Evolutionary conservation across 2,888 invertebrate genomes (phyloP).

Genomic region (Oligia latruncula): DNA sequence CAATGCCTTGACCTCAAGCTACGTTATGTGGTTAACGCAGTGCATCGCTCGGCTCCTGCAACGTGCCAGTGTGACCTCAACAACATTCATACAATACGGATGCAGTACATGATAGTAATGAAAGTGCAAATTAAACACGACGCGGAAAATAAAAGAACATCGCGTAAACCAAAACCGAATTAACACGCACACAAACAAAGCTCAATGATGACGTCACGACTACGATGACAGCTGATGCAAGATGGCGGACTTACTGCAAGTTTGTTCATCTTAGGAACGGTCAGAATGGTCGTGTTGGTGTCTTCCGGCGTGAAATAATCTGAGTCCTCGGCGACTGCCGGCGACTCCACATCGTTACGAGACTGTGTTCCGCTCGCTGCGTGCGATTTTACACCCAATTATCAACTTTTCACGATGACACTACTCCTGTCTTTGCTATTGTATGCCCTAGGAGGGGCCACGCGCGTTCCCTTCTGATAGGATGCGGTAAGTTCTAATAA

Average conservation of each 20-base stretch:
- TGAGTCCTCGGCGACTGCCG: slow-evolving; percentile 92
- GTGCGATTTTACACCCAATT: slow-evolving; percentile 65
- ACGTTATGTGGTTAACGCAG: slow-evolving; percentile 49
- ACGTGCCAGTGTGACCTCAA: slow-evolving; percentile 55
- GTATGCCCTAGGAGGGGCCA: neutral
- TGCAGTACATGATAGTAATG: slow-evolving; percentile 73
- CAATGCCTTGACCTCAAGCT: slow-evolving; percentile 53
- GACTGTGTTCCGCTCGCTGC: slow-evolving; percentile 73
- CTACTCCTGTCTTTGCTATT: slow-evolving; percentile 29
- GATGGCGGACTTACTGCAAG: slow-evolving; percentile 79
- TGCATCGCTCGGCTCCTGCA: slow-evolving; percentile 60
- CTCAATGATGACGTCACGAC: slow-evolving; percentile 66
- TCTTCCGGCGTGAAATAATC: slow-evolving; percentile 95
- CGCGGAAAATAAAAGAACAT: slow-evolving; percentile 70
- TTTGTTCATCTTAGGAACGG: slow-evolving; percentile 87
- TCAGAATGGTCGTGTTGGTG: slow-evolving; percentile 92
- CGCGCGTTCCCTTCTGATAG: neutral
- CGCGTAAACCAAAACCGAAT: slow-evolving; percentile 70
- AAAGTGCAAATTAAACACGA: slow-evolving; percentile 79
- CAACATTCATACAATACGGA: slow-evolving; percentile 56
- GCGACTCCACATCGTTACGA: slow-evolving; percentile 83
- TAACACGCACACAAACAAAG: slow-evolving; percentile 68
- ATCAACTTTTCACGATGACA: slow-evolving; percentile 54
- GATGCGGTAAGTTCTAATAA: slow-evolving; percentile 38
- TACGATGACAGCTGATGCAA: slow-evolving; percentile 67